Evolutionary conservation across 2,797 vertebrate species (phyloP), one percentile per base, ranked within the genome.

Genomic region (Myiotriccus ornatus): DNA sequence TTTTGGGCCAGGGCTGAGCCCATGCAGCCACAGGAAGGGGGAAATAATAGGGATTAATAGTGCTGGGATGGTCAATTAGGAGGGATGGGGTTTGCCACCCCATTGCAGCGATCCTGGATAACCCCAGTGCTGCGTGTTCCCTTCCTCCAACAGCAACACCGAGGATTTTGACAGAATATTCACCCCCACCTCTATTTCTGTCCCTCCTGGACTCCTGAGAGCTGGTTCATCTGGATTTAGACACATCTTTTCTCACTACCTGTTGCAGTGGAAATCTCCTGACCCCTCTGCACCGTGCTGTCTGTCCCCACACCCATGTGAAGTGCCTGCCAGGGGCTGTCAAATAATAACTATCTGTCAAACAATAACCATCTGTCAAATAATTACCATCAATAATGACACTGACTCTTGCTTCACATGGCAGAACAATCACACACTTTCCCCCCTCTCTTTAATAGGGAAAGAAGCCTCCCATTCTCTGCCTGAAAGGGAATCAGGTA

Each of bases 221-320:
- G 44, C 25, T 55, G 74, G 13, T n/a, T 85, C 4, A 0, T 2
- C 28, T 34, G 4, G 4, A 1, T 15, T n/a, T 30, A 44, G 19
- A 12, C 22, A 2, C 12, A 9, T 21, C 25, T 5, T 41, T 41
- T 74, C 32, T 43, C 35, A 7, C 52, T 70, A 30, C 37, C 6
- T 84, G 27, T 30, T 76, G 52, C 52, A 32, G 6, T 49, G n/a
- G 41, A 34, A 16, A 14, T 14, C 35, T 39, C 46, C 39, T 1
- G 7, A 30, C 13, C 24, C 23, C 46, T 9, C 23, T 35, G 55
- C 52, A 63, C 56, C 12, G 5, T 1, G 28, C 25, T 1, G 2
- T 30, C 21, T 1, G 2, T 53, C 73, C 23, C 4, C 32, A 32
- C 13, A 15, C 22, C 9, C 0, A 2, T 2, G 2, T 12, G 27